A percentile compares a stretch with the other conserved stretches of the same genome.
These are phyloP conservation scores for Scopus umbretta DNA, from an alignment of 2,113 vertebrate species.

Conservation along the genomic window DNA sequence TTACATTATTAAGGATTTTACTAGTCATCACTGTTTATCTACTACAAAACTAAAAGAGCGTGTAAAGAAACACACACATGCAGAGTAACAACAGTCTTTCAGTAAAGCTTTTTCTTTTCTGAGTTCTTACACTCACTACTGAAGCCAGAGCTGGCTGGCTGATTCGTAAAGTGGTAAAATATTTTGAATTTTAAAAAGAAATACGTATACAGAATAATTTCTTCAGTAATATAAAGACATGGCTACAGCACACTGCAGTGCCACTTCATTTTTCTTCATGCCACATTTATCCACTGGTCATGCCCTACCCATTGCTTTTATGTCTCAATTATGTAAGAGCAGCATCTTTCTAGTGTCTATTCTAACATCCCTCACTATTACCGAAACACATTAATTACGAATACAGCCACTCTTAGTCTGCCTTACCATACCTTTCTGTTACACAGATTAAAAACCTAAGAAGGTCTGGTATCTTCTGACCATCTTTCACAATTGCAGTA, in stretches of 20 bases:
- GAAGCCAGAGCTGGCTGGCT: neutral
- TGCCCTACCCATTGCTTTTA: neutral
- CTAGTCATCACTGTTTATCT: neutral
- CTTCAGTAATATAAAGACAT: neutral
- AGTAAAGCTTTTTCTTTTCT: neutral
- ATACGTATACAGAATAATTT: neutral
- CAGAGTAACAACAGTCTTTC: neutral
- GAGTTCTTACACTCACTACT: neutral
- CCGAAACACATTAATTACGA: neutral
- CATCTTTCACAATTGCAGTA: neutral
- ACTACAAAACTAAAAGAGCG: neutral
- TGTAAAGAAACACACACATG: neutral
- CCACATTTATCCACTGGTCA: neutral
- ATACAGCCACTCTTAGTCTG: neutral
- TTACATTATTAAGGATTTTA: conserved; percentile 17
- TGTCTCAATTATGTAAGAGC: neutral
- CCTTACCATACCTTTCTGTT: neutral
- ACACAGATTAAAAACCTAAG: neutral
- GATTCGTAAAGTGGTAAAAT: neutral
- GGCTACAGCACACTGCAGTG: neutral
- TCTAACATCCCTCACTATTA: neutral
- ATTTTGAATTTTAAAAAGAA: neutral
- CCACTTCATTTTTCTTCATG: neutral
- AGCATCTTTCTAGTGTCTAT: neutral
- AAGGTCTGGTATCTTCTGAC: neutral